Percentiles rank a stretch among this genome's conserved stretches.
phyloP scores from a whole-genome alignment of 37 sponge, comb jelly and placozoan species.

The Theonella swinhoei region DNA sequence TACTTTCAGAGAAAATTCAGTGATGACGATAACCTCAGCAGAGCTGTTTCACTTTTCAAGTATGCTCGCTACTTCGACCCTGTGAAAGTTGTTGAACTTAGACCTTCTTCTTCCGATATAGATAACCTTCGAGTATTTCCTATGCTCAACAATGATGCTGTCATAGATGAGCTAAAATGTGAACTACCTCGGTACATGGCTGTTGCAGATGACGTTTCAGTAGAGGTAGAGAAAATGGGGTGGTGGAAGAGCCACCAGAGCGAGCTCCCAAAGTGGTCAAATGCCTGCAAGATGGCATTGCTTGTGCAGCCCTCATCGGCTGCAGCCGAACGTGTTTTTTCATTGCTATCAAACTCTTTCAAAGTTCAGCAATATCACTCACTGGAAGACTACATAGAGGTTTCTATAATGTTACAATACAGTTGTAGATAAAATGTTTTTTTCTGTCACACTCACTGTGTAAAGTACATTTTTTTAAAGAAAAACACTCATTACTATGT shows the following conservation, averaged over 20 bases:
- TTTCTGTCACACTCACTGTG: no score
- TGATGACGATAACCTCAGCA: slow-evolving; percentile 2
- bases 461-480: no score
- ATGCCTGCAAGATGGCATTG: background rate
- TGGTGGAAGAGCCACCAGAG: slow-evolving; percentile 19
- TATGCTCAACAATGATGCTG: background rate
- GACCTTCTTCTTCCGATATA: slow-evolving; percentile 15
- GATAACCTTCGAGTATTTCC: background rate
- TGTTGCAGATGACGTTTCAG: slow-evolving; percentile 1
- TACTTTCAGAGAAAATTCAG: slow-evolving; percentile 22
- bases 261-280: slow-evolving; percentile 3
- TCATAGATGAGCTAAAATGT: slow-evolving; percentile 15
- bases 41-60: no score
- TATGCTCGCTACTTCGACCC: slow-evolving; percentile 15
- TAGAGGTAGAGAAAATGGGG: background rate
- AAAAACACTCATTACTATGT: no score
- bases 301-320: slow-evolving; percentile 20
- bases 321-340: slow-evolving; percentile 19
- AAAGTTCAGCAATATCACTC: slow-evolving; percentile 3
- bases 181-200: slow-evolving; percentile 40
- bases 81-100: slow-evolving; percentile 6
- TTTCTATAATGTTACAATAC: no score
- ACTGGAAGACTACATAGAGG: slow-evolving; percentile 6
- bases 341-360: background rate
- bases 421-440: no score